phyloP scores from a whole-genome alignment of 2,888 invertebrate species.

The Camptogramma bilineatum region DNA sequence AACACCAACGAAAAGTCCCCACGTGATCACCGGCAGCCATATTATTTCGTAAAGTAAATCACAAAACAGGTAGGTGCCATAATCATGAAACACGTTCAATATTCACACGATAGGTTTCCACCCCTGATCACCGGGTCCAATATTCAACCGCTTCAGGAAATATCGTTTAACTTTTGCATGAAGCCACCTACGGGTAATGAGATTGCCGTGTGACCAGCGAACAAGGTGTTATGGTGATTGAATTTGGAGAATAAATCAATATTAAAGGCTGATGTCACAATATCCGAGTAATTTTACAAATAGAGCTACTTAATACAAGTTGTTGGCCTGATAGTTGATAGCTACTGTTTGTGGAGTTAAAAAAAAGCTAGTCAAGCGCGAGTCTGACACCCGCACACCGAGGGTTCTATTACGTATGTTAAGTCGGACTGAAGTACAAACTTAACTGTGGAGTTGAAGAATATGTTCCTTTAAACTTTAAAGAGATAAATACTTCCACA shows the following conservation, averaged over 20 bases:
- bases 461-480: too few relatives aligned
- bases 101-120: slow-evolving; percentile 22
- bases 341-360: too few relatives aligned
- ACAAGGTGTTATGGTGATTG: slow-evolving; percentile 16
- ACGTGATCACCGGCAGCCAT: not conserved
- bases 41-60: slow-evolving; percentile 13
- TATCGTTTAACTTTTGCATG: slow-evolving; percentile 28
- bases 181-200: slow-evolving; percentile 15
- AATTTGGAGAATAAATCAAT: slow-evolving; percentile 7
- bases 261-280: not conserved
- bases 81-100: slow-evolving; percentile 30
- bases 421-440: too few relatives aligned
- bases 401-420: too few relatives aligned
- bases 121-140: slow-evolving; percentile 22
- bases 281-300: not conserved
- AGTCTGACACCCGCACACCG: too few relatives aligned
- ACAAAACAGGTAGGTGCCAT: slow-evolving; percentile 14
- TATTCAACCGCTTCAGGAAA: slow-evolving; percentile 22
- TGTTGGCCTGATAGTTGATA: too few relatives aligned
- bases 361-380: too few relatives aligned
- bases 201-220: slow-evolving; percentile 18
- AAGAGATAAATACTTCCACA: too few relatives aligned
- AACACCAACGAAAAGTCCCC: not conserved
- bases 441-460: too few relatives aligned
- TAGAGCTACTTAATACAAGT: not conserved